Conservation (phyloP, 1,140 invertebrate genomes). For the Diplogasteroides magnus region DNA sequence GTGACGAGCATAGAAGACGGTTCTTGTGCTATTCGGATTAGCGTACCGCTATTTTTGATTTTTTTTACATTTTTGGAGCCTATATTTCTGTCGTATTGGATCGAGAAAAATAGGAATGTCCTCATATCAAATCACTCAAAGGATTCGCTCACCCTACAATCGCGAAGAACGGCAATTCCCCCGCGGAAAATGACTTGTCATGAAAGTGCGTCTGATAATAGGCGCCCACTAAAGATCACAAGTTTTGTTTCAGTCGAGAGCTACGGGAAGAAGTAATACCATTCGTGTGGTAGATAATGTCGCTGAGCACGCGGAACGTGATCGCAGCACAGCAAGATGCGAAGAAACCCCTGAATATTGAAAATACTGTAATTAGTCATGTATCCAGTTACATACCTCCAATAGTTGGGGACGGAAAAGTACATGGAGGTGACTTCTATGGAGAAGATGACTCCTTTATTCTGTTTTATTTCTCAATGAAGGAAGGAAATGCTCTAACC, state of each 20-base stretch:
- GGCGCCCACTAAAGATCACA: conserved; percentile 70
- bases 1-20: too few species aligned
- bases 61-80: too few species aligned
- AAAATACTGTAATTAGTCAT: too few species aligned
- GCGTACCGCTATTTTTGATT: too few species aligned
- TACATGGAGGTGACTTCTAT: conserved; percentile 99
- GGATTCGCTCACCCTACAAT: conserved; percentile 75
- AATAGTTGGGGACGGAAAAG: conserved; percentile 96
- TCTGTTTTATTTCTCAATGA: too few species aligned
- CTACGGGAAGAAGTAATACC: conserved; percentile 18
- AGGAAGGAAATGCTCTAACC: too few species aligned
- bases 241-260: not conserved
- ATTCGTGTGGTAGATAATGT: conserved; percentile 42
- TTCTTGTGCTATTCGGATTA: too few species aligned
- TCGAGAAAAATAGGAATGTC: too few species aligned
- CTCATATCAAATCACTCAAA: too few species aligned
- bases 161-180: conserved; percentile 89
- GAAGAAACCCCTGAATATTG: conserved; percentile 96
- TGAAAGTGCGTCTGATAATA: conserved; percentile 89
- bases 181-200: conserved; percentile 92
- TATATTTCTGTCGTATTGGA: too few species aligned
- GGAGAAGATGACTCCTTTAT: conserved; percentile 84
- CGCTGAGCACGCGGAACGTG: conserved; percentile 72
- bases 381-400: too few species aligned
- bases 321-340: conserved; percentile 93